These are phyloP conservation scores for Atta colombica DNA, from an alignment of 1,140 invertebrate genomes.

Conservation along the genomic window DNA sequence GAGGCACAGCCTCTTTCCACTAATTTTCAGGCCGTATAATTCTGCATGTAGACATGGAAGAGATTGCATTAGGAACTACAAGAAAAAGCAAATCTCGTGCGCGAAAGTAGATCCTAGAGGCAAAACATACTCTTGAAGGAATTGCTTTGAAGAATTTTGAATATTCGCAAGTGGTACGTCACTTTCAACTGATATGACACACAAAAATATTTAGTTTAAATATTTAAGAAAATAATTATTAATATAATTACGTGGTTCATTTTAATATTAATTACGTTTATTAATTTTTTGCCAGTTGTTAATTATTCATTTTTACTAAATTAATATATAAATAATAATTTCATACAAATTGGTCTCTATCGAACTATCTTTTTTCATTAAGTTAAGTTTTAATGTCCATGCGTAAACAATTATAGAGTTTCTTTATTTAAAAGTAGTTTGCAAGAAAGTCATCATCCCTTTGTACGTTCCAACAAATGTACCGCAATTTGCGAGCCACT, in stretches of 20 bases:
- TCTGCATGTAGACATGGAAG: slow-evolving; percentile 11
- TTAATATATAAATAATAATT: background rate
- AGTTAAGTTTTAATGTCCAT: background rate
- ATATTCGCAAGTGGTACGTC: background rate
- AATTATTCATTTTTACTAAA: background rate
- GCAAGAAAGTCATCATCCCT: background rate
- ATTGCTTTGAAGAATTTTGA: background rate
- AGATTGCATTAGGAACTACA: slow-evolving; percentile 11
- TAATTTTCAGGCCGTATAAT: slow-evolving; percentile 42
- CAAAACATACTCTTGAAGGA: background rate
- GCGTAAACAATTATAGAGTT: background rate
- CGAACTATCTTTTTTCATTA: background rate
- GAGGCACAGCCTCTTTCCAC: slow-evolving; percentile 5
- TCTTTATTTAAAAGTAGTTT: background rate
- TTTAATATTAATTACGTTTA: background rate
- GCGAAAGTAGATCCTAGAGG: slow-evolving; percentile 16
- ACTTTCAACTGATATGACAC: background rate
- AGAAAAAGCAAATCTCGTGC: slow-evolving; percentile 30
- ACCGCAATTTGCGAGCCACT: background rate
- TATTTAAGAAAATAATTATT: slow-evolving; percentile 4
- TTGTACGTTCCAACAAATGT: background rate
- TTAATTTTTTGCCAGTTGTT: background rate
- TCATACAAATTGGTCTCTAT: background rate
- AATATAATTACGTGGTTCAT: background rate
- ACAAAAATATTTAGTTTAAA: background rate